Evolutionary conservation across 2,113 vertebrate genomes (phyloP).

Genomic region (Notothenia coriiceps): DNA sequence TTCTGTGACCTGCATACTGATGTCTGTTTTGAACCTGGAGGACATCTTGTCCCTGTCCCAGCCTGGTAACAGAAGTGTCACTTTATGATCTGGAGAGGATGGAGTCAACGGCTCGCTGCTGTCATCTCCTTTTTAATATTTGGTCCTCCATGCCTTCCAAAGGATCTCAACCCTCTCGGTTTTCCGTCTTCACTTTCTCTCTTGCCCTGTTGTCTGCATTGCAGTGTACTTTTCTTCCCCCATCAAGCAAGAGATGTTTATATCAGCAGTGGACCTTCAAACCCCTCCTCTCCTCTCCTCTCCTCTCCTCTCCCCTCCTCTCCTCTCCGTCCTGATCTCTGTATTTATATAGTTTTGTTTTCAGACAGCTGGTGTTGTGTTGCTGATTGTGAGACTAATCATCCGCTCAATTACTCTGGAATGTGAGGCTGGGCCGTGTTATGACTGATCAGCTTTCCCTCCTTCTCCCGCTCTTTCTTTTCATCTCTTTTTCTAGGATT

Average conservation of each 20-base stretch:
- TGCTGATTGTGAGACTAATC: slow-evolving; percentile 87
- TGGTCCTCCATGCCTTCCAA: slow-evolving; percentile 34
- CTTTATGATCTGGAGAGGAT: slow-evolving; percentile 66
- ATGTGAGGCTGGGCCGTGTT: slow-evolving; percentile 82
- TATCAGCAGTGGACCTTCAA: slow-evolving; percentile 59
- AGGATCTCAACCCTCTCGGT: slow-evolving; percentile 34
- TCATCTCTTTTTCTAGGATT: slow-evolving; percentile 44
- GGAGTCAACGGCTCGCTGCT: slow-evolving; percentile 61
- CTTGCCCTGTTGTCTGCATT: slow-evolving; percentile 71
- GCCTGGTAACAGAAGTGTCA: slow-evolving; percentile 61
- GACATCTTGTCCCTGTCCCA: slow-evolving; percentile 67
- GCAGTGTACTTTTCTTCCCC: slow-evolving; percentile 69
- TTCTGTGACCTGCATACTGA: slow-evolving; percentile 81
- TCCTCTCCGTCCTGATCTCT: slow-evolving; percentile 63
- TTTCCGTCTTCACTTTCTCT: slow-evolving; percentile 21
- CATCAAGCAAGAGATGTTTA: slow-evolving; percentile 58
- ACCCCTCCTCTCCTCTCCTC: background rate
- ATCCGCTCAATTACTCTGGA: slow-evolving; percentile 88
- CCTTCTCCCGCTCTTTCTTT: slow-evolving; percentile 46
- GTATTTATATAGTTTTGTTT: slow-evolving; percentile 82
- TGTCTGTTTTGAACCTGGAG: slow-evolving; percentile 73
- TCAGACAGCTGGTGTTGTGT: slow-evolving; percentile 86
- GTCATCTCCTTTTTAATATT: slow-evolving; percentile 56
- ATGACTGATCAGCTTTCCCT: slow-evolving; percentile 82
- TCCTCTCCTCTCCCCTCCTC: background rate